These are phyloP conservation scores for Aselliscus stoliczkanus DNA, from an alignment of 2,797 vertebrate genomes.

Conservation along the genomic window DNA sequence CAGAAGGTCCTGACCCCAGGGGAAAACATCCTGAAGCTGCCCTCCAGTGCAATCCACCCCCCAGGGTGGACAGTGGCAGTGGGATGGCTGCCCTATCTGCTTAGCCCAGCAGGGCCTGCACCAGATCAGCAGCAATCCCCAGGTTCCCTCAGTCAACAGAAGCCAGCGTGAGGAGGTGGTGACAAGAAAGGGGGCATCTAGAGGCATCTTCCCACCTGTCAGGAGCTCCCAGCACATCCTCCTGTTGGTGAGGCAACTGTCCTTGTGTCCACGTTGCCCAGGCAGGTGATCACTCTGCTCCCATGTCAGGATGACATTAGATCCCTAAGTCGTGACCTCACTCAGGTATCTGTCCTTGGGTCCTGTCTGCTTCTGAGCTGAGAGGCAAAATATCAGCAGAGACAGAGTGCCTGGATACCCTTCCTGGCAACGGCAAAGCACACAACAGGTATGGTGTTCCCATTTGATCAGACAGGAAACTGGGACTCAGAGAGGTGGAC, in stretches of 20 bases:
- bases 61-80: not conserved
- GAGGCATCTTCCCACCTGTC: not conserved
- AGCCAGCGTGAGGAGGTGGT: not conserved
- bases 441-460: not conserved
- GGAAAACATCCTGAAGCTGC: not conserved
- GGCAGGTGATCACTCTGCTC: constrained; percentile 44
- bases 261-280: constrained; percentile 9
- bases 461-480: not conserved
- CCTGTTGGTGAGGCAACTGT: not conserved
- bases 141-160: not conserved
- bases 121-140: not conserved
- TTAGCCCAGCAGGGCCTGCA: not conserved
- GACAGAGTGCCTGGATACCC: not conserved
- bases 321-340: constrained; percentile 37
- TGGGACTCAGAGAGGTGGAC: not conserved
- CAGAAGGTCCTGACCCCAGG: not conserved
- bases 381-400: constrained; percentile 38
- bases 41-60: too few relatives aligned
- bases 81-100: not conserved
- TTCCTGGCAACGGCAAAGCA: not conserved
- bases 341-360: constrained; percentile 57
- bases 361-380: constrained; percentile 13
- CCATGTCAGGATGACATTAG: constrained; percentile 61
- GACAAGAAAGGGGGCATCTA: not conserved
- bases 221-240: not conserved